phyloP scores from a whole-genome alignment of 2,888 invertebrate species.

The Tetragonula carbonaria region DNA sequence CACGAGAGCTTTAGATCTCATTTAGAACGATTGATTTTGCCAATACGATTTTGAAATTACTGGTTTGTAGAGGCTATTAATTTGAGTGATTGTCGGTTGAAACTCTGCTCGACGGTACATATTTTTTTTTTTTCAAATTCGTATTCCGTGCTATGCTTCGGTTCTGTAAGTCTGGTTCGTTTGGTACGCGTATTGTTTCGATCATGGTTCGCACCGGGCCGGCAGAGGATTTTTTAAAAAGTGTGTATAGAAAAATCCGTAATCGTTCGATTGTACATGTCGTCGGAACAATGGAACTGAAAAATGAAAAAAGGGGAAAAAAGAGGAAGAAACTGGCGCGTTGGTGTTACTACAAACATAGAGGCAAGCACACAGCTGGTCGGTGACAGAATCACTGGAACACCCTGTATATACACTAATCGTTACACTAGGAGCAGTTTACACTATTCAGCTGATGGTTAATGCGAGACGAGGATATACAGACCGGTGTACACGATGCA shows the following conservation, averaged over 20 bases:
- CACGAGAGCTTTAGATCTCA: neutral
- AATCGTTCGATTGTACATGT: neutral
- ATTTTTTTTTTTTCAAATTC: neutral
- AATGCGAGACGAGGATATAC: conserved; percentile 40
- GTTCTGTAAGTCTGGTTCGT: too few species aligned
- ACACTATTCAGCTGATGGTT: conserved; percentile 58
- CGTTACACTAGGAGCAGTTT: conserved; percentile 36
- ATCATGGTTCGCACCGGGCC: neutral
- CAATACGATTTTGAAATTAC: neutral
- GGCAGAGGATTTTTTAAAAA: neutral
- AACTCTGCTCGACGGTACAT: neutral
- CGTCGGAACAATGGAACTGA: conserved; percentile 2
- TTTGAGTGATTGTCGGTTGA: neutral
- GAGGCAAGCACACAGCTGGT: conserved; percentile 28
- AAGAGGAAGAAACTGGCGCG: neutral
- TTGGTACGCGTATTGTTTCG: neutral
- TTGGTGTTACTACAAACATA: conserved; percentile 1
- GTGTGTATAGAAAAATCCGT: neutral
- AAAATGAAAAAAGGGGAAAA: too few species aligned
- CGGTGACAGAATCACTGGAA: conserved; percentile 7
- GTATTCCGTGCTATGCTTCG: neutral
- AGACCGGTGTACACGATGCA: conserved; percentile 39
- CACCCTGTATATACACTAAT: conserved; percentile 13
- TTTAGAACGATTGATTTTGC: neutral
- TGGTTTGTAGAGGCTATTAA: neutral